Conservation (phyloP, 2,113 vertebrate species). For the Hystrix brachyura region DNA sequence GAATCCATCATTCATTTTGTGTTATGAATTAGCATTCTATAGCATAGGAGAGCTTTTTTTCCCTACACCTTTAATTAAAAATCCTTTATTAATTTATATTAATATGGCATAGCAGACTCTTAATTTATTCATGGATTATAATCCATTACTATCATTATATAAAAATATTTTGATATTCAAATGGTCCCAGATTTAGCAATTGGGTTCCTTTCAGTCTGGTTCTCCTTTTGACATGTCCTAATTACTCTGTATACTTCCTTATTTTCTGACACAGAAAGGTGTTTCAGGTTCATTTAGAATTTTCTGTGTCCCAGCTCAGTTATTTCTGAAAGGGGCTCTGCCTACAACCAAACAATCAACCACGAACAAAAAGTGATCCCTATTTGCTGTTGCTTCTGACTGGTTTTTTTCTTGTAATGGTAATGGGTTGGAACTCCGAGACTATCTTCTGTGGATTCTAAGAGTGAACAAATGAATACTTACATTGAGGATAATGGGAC, state of each 20-base stretch:
- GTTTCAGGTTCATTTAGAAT: not conserved
- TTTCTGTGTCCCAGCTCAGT: not conserved
- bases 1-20: not conserved
- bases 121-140: not conserved
- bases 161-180: not conserved
- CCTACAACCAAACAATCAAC: not conserved
- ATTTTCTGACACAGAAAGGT: conserved; percentile 37
- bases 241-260: not conserved
- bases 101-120: not conserved
- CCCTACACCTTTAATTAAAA: not conserved
- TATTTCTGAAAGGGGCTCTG: not conserved
- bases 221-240: not conserved
- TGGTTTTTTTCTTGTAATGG: not conserved
- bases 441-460: not conserved
- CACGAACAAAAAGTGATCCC: not conserved
- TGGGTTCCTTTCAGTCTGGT: not conserved
- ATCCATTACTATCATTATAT: not conserved
- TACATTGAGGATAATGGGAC: not conserved
- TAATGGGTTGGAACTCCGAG: not conserved
- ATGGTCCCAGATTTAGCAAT: not conserved
- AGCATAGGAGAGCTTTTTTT: not conserved
- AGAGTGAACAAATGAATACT: not conserved
- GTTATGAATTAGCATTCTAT: not conserved
- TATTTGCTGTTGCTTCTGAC: not conserved
- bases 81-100: not conserved